These are phyloP conservation scores for Cydia pomonella DNA, from an alignment of 1,140 invertebrate genomes.

Conservation along the genomic window DNA sequence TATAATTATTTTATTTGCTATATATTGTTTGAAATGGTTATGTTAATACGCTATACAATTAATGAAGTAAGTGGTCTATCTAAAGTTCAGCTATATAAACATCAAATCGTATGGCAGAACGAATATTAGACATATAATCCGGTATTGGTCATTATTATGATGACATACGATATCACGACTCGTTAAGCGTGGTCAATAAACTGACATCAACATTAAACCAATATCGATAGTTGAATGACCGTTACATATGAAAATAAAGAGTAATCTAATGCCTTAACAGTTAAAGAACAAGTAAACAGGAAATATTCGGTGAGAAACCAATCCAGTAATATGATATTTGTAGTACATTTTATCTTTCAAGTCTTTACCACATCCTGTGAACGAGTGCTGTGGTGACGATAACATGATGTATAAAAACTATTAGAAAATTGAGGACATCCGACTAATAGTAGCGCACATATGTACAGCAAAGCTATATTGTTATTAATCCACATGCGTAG, in stretches of 20 bases:
- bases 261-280: constrained; percentile 20
- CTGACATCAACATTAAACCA: neutral
- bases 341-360: constrained; percentile 39
- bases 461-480: neutral
- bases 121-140: neutral
- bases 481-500: neutral
- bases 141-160: neutral
- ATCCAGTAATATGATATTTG: constrained; percentile 27
- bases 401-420: constrained; percentile 18
- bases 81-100: neutral
- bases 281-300: neutral
- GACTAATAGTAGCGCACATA: neutral
- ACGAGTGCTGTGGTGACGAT: constrained; percentile 39
- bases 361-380: constrained; percentile 44
- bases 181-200: neutral
- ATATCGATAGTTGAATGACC: constrained; percentile 9
- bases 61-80: too few species aligned
- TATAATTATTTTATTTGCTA: too few species aligned
- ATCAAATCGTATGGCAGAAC: too few species aligned
- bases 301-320: constrained; percentile 17
- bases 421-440: constrained; percentile 15
- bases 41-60: too few species aligned
- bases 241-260: constrained; percentile 1
- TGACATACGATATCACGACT: neutral
- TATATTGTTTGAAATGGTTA: too few species aligned